Conservation (phyloP, 2,113 vertebrate genomes). For the Machaerirhynchus nigripectus region DNA sequence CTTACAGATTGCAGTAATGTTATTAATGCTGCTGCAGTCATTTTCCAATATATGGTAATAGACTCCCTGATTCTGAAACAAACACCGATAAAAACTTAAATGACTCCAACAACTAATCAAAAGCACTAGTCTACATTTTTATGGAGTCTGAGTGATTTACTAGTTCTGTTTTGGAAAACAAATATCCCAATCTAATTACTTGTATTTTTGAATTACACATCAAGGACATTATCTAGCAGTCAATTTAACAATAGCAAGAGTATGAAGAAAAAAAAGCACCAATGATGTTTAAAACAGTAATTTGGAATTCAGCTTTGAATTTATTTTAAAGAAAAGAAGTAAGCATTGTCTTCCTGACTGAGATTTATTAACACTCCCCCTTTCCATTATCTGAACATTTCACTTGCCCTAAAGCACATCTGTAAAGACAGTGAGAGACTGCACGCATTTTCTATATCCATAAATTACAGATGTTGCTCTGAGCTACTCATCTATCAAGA, state of each 20-base stretch:
- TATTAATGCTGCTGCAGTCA: conserved; percentile 63
- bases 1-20: conserved; percentile 56
- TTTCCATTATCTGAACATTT: conserved; percentile 66
- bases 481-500: conserved; percentile 58
- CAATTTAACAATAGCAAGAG: conserved; percentile 26
- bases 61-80: conserved; percentile 59
- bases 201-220: conserved; percentile 44
- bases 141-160: conserved; percentile 29
- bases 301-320: conserved; percentile 63
- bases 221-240: conserved; percentile 1
- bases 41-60: conserved; percentile 57
- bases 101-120: conserved; percentile 23
- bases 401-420: conserved; percentile 62
- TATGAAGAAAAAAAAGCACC: conserved; percentile 20
- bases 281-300: conserved; percentile 40
- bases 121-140: conserved; percentile 7
- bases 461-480: conserved; percentile 62
- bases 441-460: conserved; percentile 10
- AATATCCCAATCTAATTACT: conserved; percentile 20
- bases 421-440: conserved; percentile 51
- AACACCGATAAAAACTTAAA: conserved; percentile 15
- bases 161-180: conserved; percentile 1
- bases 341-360: conserved; percentile 60
- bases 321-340: conserved; percentile 61
- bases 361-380: conserved; percentile 64